These are phyloP conservation scores for Aradus depressus DNA, from an alignment of 2,888 invertebrate species.

Conservation along the genomic window DNA sequence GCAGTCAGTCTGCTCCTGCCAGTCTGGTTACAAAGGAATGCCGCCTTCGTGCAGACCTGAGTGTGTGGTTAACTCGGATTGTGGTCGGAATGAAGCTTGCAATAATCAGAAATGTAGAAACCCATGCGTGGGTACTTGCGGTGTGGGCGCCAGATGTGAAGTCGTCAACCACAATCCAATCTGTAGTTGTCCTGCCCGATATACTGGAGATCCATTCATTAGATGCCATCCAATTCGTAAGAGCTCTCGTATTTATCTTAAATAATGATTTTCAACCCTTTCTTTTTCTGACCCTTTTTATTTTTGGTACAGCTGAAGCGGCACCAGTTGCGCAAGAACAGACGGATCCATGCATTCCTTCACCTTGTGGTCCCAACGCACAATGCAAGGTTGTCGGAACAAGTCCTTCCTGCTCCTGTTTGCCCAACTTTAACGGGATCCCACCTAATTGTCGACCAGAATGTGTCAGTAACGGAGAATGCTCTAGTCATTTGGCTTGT, in stretches of 20 bases:
- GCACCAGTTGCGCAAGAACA: slow-evolving; percentile 34
- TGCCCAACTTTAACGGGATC: slow-evolving; percentile 35
- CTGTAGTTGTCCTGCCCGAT: slow-evolving; percentile 56
- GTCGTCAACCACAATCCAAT: slow-evolving; percentile 66
- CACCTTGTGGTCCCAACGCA: slow-evolving; percentile 56
- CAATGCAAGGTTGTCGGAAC: slow-evolving; percentile 35
- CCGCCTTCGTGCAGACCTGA: slow-evolving; percentile 43
- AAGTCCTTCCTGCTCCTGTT: slow-evolving; percentile 37
- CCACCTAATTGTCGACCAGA: slow-evolving; percentile 34
- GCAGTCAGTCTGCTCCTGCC: slow-evolving; percentile 42
- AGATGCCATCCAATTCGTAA: slow-evolving; percentile 41
- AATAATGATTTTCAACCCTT: too few species aligned
- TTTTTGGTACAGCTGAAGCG: slow-evolving; percentile 32
- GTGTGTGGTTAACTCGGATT: slow-evolving; percentile 44
- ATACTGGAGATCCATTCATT: slow-evolving; percentile 64
- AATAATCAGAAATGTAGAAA: slow-evolving; percentile 43
- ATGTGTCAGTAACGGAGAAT: slow-evolving; percentile 34
- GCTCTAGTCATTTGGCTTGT: slow-evolving; percentile 36
- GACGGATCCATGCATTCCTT: slow-evolving; percentile 54
- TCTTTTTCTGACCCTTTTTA: not conserved
- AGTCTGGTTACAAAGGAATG: slow-evolving; percentile 41
- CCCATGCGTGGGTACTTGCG: slow-evolving; percentile 47
- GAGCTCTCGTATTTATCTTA: too few species aligned
- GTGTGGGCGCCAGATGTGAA: slow-evolving; percentile 54
- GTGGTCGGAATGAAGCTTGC: slow-evolving; percentile 42